A percentile compares a stretch with the other conserved stretches of the same genome.
These are phyloP conservation scores for Halichondria panicea DNA, from an alignment of 37 sponge, comb jelly and placozoan genomes.

Conservation along the genomic window DNA sequence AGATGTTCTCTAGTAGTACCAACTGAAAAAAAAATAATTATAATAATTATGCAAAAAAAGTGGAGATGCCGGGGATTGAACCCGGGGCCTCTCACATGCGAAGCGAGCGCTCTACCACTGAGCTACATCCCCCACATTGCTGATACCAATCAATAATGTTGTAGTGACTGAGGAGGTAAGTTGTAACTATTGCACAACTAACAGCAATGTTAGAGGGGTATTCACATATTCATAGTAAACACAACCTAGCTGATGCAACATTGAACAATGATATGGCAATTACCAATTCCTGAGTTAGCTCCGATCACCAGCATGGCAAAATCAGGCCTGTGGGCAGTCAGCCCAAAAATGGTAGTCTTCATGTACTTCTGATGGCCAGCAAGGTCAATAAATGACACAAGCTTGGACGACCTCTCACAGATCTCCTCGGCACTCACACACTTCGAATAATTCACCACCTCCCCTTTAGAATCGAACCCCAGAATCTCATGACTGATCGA, in stretches of 20 bases:
- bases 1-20: conserved; percentile 93
- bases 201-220: neutral
- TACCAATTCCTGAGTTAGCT: conserved; percentile 91
- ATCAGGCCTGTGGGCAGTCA: conserved; percentile 93
- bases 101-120: conserved; percentile 99
- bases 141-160: neutral
- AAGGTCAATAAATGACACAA: conserved; percentile 96
- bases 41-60: conserved; percentile 57
- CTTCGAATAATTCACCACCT: conserved; percentile 83
- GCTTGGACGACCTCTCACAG: conserved; percentile 90
- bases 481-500: conserved; percentile 95
- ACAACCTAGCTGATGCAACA: neutral
- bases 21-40: conserved; percentile 55
- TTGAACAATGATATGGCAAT: conserved; percentile 22
- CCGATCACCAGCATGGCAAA: conserved; percentile 90
- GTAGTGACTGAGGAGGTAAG: too few relatives aligned
- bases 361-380: conserved; percentile 98
- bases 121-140: conserved; percentile 96
- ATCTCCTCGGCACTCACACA: conserved; percentile 86
- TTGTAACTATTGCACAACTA: too few relatives aligned
- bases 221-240: neutral
- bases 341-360: conserved; percentile 96
- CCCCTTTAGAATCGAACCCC: conserved; percentile 86
- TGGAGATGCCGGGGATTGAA: conserved; percentile 99
- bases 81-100: conserved; percentile 99